Conservation (phyloP, 2,113 vertebrate genomes). For the Typhlomys cinereus region DNA sequence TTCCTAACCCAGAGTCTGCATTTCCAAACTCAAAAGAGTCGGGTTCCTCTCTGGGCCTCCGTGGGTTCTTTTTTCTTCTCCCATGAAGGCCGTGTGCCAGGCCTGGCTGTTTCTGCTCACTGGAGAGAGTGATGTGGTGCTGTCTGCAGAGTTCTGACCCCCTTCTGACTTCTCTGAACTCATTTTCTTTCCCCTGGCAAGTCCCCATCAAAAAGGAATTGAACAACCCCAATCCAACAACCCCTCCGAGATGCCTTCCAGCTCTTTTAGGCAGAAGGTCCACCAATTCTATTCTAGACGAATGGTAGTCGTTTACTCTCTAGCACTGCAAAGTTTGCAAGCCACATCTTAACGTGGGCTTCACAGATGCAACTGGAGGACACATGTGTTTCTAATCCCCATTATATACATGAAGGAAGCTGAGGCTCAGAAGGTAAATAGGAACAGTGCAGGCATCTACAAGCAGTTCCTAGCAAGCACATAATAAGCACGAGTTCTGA, state of each 20-base stretch:
- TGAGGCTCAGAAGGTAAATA: not conserved
- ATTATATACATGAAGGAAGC: slow-evolving; percentile 12
- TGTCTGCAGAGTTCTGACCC: not conserved
- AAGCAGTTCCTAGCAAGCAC: not conserved
- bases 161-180: not conserved
- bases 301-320: not conserved
- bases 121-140: not conserved
- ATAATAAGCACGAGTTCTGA: not conserved
- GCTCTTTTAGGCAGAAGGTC: not conserved
- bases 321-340: not conserved
- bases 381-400: not conserved
- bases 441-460: not conserved
- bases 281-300: accelerated
- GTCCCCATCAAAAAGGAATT: not conserved
- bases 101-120: not conserved
- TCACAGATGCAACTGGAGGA: not conserved
- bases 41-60: not conserved
- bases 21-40: not conserved
- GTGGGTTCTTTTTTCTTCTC: not conserved
- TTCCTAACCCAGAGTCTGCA: not conserved
- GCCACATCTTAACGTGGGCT: not conserved
- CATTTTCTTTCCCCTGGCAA: not conserved
- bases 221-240: not conserved
- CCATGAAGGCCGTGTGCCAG: not conserved
- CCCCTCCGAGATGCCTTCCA: not conserved